A percentile compares a stretch with the other conserved stretches of the same genome.
Evolutionary conservation across 1,140 invertebrate genomes (phyloP).

Genomic region (Nasonia giraulti): DNA sequence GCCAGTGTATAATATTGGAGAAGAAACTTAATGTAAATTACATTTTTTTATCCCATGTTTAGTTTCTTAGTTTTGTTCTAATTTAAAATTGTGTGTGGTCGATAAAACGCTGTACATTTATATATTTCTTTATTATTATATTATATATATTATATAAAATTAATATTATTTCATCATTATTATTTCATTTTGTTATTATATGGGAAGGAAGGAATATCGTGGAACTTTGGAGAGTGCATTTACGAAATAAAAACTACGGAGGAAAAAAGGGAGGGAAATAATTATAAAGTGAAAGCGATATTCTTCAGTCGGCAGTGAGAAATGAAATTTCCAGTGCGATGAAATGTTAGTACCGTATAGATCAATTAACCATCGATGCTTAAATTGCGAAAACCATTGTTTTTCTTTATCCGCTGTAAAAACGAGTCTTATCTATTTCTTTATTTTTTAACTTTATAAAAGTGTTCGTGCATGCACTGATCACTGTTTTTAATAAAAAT

Average conservation of each 20-base stretch:
- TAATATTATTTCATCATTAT: slow-evolving; percentile 50
- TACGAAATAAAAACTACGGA: slow-evolving; percentile 22
- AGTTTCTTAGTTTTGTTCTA: slow-evolving; percentile 43
- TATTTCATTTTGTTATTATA: slow-evolving; percentile 46
- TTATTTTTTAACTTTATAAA: slow-evolving; percentile 38
- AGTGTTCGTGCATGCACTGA: not conserved
- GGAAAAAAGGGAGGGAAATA: not conserved
- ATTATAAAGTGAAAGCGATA: slow-evolving; percentile 9
- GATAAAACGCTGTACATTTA: slow-evolving; percentile 41
- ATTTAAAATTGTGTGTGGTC: slow-evolving; percentile 42
- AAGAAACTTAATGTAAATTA: slow-evolving; percentile 69
- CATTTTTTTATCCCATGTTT: slow-evolving; percentile 50
- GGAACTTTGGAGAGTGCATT: slow-evolving; percentile 46
- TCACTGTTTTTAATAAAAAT: slow-evolving; percentile 19
- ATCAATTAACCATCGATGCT: slow-evolving; percentile 47
- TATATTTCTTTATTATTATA: slow-evolving; percentile 37
- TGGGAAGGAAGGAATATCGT: not conserved
- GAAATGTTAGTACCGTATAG: slow-evolving; percentile 42
- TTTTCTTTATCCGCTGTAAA: slow-evolving; percentile 41
- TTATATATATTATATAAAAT: slow-evolving; percentile 18
- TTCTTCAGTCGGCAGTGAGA: slow-evolving; percentile 41
- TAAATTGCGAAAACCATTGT: slow-evolving; percentile 41
- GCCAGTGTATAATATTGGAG: slow-evolving; percentile 69
- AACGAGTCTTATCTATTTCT: slow-evolving; percentile 41
- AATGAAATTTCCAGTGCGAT: slow-evolving; percentile 51